A percentile compares a stretch with the other conserved stretches of the same genome.
These are phyloP conservation scores for Actinemys pallida DNA, from an alignment of 2,113 vertebrate species.

Conservation along the genomic window DNA sequence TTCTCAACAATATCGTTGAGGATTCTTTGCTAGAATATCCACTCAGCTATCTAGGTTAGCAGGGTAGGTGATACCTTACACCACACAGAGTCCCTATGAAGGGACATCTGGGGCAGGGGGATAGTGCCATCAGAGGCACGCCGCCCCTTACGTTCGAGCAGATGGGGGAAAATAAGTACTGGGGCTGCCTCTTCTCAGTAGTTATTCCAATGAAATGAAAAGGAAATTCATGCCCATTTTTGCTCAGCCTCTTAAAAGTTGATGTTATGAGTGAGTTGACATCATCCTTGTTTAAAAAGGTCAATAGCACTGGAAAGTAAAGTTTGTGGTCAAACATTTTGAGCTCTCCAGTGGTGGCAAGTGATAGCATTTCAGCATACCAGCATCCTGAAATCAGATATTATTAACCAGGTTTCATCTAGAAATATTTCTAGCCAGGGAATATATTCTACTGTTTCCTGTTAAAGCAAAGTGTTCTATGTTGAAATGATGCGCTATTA, in stretches of 20 bases:
- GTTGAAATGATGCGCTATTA: slow-evolving; percentile 12
- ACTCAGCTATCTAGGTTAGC: neutral
- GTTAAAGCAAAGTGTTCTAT: slow-evolving; percentile 51
- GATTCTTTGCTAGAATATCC: fast-evolving
- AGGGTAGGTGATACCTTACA: neutral
- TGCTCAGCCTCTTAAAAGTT: neutral
- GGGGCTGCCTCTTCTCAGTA: neutral
- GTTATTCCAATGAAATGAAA: neutral
- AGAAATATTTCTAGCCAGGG: slow-evolving; percentile 8
- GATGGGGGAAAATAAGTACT: neutral
- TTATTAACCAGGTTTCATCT: slow-evolving; percentile 45
- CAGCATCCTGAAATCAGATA: slow-evolving; percentile 19
- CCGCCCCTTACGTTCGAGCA: neutral
- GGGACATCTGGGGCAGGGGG: neutral
- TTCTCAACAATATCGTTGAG: fast-evolving
- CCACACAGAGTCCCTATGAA: neutral
- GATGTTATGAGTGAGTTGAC: slow-evolving; percentile 16
- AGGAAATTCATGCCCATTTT: neutral
- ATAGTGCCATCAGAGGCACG: neutral
- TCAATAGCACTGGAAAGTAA: neutral
- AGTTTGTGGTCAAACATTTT: neutral
- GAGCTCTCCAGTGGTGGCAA: slow-evolving; percentile 42
- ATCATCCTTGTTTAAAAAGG: neutral
- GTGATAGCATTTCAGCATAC: neutral
- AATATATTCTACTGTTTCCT: slow-evolving; percentile 43